Evolutionary conservation across 2,888 invertebrate species (phyloP).

Genomic region (Leuctra nigra): DNA sequence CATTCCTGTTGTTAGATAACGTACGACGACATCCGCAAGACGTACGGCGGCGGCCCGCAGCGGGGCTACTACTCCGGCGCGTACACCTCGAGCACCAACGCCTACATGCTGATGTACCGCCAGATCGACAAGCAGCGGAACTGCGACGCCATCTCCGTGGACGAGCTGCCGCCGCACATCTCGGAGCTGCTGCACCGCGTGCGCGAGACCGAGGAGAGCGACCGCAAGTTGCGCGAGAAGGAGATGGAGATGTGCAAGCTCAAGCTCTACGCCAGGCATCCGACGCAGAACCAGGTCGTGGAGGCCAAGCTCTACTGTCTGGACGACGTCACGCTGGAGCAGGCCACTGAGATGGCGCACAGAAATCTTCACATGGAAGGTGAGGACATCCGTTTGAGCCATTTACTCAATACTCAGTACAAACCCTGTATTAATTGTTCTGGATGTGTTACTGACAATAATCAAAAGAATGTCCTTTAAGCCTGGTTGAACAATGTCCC

Average conservation of each 20-base stretch:
- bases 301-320: slow-evolving; percentile 52
- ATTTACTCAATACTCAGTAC: too few relatives aligned
- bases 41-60: slow-evolving; percentile 67
- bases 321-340: slow-evolving; percentile 51
- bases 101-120: slow-evolving; percentile 87
- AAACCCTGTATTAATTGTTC: too few relatives aligned
- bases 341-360: slow-evolving; percentile 53
- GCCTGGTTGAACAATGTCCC: too few relatives aligned
- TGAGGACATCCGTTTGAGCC: too few relatives aligned
- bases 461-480: too few relatives aligned
- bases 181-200: slow-evolving; percentile 33
- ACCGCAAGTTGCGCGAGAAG: slow-evolving; percentile 50
- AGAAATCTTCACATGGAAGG: slow-evolving; percentile 26
- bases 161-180: slow-evolving; percentile 72
- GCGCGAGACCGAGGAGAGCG: slow-evolving; percentile 56
- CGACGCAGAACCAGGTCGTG: slow-evolving; percentile 46
- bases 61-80: slow-evolving; percentile 64
- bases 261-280: slow-evolving; percentile 58
- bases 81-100: slow-evolving; percentile 76
- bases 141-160: slow-evolving; percentile 52
- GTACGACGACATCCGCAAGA: slow-evolving; percentile 71
- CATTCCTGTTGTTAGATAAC: slow-evolving; percentile 51
- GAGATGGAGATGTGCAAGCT: slow-evolving; percentile 56
- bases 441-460: too few relatives aligned
- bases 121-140: slow-evolving; percentile 61